Base-by-base conservation (phyloP, 37 sponge, comb jelly and placozoan species). In the Haliclona indistincta region DNA sequence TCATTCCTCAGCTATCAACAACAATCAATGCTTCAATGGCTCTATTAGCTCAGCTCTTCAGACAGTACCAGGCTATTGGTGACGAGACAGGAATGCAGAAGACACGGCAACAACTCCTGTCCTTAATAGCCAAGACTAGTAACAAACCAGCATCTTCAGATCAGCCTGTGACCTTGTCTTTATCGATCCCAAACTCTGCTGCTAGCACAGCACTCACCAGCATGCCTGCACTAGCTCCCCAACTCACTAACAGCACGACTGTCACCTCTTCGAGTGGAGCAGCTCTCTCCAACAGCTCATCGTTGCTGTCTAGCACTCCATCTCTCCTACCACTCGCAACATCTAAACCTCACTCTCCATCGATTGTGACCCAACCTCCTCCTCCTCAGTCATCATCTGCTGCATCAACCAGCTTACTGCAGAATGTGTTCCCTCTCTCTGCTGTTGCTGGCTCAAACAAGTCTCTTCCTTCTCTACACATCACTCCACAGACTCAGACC, bases 1-100 rank as follows among this genome's bases (percentile, higher is more conserved):
- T 41, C 72, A 78, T 54, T 53, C 78, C 10, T 47, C 51, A 47
- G 15, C 51, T 17, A 47, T 47, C 51, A 17, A 10, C 51, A 15
- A 47, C 15, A 17, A 15, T 15, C 10, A 47, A 17, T 17, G 51
- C 13, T 17, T 47, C 51, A 47, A 47, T 47, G 10, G 10, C 51
- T 10, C 15, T 47, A 53, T 61, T 84, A 32, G 60, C 75, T 29
- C 71, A 70, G n/a, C 49, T 75, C 10, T 84, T 75, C 54, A 68
- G 51, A 28, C 77, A 84, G 30, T 76, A 60, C 51, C 71, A 75
- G 47, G 20, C 30, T 2, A 20, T 26, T 42, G 76, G 76, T 0
- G 77, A 84, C 64, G 28, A 42, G 4, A 69, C 75, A 38, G 77
- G 77, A 2, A 68, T 68, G 70, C 62, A 36, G 20, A 43, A 64